Percentiles rank a stretch among this genome's conserved stretches.
Evolutionary conservation across 2,797 vertebrate genomes (phyloP).

Genomic region (Fistularia commersonii): DNA sequence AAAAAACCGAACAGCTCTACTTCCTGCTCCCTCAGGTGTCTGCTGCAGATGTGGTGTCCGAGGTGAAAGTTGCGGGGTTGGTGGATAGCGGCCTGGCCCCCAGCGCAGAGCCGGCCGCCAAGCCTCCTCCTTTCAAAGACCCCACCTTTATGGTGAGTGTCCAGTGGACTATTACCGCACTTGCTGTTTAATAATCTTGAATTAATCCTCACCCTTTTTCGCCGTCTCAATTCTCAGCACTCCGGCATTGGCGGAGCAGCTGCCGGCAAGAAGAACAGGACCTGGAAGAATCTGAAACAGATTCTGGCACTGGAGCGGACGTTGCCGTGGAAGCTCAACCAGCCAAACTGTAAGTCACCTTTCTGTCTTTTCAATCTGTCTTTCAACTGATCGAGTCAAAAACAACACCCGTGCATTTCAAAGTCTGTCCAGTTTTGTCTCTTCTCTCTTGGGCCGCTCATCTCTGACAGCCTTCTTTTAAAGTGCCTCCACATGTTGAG

Average conservation of each 20-base stretch:
- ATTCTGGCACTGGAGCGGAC: conserved; percentile 92
- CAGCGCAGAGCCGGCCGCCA: conserved; percentile 75
- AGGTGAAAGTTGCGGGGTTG: conserved; percentile 74
- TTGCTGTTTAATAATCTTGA: too few species aligned
- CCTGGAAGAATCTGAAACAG: conserved; percentile 99
- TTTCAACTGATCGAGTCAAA: too few species aligned
- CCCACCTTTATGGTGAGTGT: conserved; percentile 84
- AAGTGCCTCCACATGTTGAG: too few species aligned
- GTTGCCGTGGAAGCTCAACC: conserved; percentile 92
- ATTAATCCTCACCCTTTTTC: neutral
- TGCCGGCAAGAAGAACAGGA: conserved; percentile 97
- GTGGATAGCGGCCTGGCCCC: conserved; percentile 67
- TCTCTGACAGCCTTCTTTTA: too few species aligned
- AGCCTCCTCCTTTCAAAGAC: conserved; percentile 88
- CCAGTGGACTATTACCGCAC: too few species aligned
- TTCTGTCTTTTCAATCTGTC: neutral
- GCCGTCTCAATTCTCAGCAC: conserved; percentile 74
- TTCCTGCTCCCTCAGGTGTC: conserved; percentile 57
- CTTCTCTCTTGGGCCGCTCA: too few species aligned
- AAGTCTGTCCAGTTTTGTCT: too few species aligned
- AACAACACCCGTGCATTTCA: too few species aligned
- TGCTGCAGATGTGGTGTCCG: conserved; percentile 69
- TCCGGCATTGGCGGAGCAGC: conserved; percentile 94
- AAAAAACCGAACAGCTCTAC: too few species aligned
- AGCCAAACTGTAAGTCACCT: conserved; percentile 89